A percentile compares a stretch with the other conserved stretches of the same genome.
These are phyloP conservation scores for Gryllus bimaculatus DNA, from an alignment of 1,140 invertebrate genomes.

Conservation along the genomic window DNA sequence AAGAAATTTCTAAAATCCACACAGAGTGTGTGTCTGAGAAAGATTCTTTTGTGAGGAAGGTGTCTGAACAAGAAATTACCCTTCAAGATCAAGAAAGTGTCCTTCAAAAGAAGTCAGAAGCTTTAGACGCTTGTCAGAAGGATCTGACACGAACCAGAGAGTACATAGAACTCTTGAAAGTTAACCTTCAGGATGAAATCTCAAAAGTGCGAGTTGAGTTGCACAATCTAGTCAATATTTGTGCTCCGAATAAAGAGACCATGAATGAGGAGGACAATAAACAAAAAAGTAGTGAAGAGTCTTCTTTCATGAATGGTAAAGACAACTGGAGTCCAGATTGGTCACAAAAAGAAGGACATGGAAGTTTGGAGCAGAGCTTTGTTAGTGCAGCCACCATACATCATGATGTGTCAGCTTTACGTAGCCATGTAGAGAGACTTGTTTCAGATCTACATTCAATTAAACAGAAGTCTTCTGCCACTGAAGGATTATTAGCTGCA, in stretches of 20 bases:
- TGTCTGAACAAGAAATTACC: no score
- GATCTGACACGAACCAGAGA: neutral
- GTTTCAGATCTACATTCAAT: neutral
- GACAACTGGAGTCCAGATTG: neutral
- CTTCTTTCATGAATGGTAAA: no score
- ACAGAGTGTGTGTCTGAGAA: no score
- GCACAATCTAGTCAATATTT: neutral
- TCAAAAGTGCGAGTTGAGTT: neutral
- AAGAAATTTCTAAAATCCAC: no score
- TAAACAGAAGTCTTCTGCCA: neutral
- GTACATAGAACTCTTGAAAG: neutral
- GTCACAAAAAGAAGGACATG: neutral
- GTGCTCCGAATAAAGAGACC: neutral
- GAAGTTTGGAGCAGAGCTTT: neutral
- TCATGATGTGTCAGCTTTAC: neutral
- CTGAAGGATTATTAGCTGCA: neutral
- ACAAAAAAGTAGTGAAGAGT: no score
- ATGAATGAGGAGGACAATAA: neutral
- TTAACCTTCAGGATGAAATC: neutral
- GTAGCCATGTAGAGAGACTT: neutral
- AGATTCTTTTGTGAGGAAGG: no score
- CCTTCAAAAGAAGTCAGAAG: neutral
- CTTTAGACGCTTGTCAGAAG: neutral
- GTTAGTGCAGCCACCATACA: neutral
- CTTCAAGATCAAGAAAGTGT: no score